Percentiles rank a stretch among this genome's conserved stretches.
These are phyloP conservation scores for Papilio glaucus DNA, from an alignment of 1,140 invertebrate genomes.

Conservation along the genomic window DNA sequence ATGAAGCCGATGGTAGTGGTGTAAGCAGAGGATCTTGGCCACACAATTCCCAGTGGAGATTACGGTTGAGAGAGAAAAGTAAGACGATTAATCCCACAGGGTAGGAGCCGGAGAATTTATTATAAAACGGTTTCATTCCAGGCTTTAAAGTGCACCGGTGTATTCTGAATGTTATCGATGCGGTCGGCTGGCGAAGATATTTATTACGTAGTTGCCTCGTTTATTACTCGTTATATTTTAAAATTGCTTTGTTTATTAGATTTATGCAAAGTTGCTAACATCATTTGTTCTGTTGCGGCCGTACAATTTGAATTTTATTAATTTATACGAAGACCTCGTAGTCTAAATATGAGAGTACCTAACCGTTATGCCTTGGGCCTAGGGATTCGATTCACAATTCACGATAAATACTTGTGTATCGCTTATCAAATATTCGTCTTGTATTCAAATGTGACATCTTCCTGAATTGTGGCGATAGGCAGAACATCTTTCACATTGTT, in stretches of 20 bases:
- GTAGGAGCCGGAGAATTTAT: slow-evolving; percentile 73
- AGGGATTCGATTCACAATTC: not conserved
- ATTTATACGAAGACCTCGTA: slow-evolving; percentile 3
- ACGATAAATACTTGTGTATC: not conserved
- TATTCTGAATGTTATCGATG: slow-evolving; percentile 57
- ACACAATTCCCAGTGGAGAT: slow-evolving; percentile 77
- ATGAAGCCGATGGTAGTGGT: slow-evolving; percentile 57
- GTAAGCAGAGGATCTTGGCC: slow-evolving; percentile 61
- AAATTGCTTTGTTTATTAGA: slow-evolving; percentile 53
- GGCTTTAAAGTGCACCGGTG: slow-evolving; percentile 65
- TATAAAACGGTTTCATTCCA: slow-evolving; percentile 76
- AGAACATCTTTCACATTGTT: not conserved
- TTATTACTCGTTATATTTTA: slow-evolving; percentile 55
- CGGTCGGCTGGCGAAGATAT: slow-evolving; percentile 51
- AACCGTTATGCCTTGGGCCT: slow-evolving; percentile 4
- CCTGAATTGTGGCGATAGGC: not conserved
- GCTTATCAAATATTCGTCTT: not conserved
- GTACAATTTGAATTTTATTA: slow-evolving; percentile 19
- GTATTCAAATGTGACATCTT: not conserved
- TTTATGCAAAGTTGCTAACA: slow-evolving; percentile 35
- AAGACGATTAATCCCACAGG: slow-evolving; percentile 80
- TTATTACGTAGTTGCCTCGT: slow-evolving; percentile 52
- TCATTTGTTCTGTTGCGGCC: slow-evolving; percentile 11
- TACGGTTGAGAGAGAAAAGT: slow-evolving; percentile 75
- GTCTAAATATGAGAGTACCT: not conserved